Evolutionary conservation across 2,888 invertebrate species (phyloP).

Genomic region (Tinea pellionella): DNA sequence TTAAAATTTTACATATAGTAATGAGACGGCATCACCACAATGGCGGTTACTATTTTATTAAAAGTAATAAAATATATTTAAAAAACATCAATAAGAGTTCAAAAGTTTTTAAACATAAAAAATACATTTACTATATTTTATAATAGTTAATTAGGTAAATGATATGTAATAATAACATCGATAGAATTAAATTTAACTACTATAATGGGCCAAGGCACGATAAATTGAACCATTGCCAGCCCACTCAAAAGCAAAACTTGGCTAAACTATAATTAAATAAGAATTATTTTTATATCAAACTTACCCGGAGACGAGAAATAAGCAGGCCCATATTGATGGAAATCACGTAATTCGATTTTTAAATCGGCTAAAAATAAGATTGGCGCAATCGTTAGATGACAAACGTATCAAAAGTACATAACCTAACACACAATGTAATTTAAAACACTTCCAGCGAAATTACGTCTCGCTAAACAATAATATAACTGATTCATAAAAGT

Average conservation of each 20-base stretch:
- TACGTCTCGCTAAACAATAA: neutral
- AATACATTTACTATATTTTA: no score
- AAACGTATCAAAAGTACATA: conserved; percentile 18
- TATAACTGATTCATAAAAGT: neutral
- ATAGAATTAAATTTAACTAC: neutral
- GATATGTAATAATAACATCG: no score
- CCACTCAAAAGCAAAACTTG: neutral
- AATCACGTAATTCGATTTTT: conserved; percentile 28
- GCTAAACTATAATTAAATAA: neutral
- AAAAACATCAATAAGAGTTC: no score
- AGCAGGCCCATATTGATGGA: conserved; percentile 69
- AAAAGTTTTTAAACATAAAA: no score
- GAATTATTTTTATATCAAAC: conserved; percentile 29
- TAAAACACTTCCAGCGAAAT: neutral
- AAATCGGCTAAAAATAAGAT: conserved; percentile 47
- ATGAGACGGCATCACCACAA: no score
- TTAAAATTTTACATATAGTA: no score
- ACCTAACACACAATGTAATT: neutral
- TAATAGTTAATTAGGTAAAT: no score
- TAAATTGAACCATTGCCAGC: conserved; percentile 1
- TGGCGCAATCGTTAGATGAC: conserved; percentile 51
- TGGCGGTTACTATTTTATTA: no score
- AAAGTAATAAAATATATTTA: no score
- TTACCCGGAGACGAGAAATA: conserved; percentile 76
- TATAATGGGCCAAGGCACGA: neutral